Evolutionary conservation across 2,888 invertebrate species (phyloP), one percentile per base, ranked within the genome.

Genomic region (Anarsia innoxiella): DNA sequence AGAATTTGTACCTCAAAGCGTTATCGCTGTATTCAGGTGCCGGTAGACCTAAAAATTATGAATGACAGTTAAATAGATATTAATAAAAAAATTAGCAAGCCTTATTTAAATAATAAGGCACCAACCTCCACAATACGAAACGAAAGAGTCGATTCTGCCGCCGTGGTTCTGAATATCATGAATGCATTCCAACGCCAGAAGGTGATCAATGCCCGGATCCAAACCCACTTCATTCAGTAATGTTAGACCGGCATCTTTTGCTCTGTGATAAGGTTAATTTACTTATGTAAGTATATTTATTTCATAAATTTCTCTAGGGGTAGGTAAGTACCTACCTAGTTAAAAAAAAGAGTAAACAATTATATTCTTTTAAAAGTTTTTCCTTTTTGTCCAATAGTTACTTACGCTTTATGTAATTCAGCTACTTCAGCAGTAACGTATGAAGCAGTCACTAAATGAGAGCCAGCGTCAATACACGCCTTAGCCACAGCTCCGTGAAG

Each of bases 131-230:
- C 99, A 99, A 80, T 94, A 99, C 0, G 97, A 98, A 0, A 96
- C 91, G 64, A 98, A 99, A 0, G 97, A 97, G 42, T 94, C 95
- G 8, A 99, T 89, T 62, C 94, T 91, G 28, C 97, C 99, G 2
- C 98, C 99, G 31, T 90, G 90, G 42, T 88, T 90, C 60, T 94
- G 93, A 8, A 95, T 91, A 54, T 97, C 93, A 65, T 99, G 96
- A 56, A 99, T 97, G 65, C 96, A 97, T 67, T 99, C 97, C 76
- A 99, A 88, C 0, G 99, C 99, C 37, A 99, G 77, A 49, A 99
- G 87, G 73, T 99, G 99, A 72, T 98, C 97, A 50, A 97, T 97
- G n/a, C 99, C 99, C 0, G 99, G 99, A 68, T 99, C 99, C 16
- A 99, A 86, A 0, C 99, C 99, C 0, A 97, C 93, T 82, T 99